Evolutionary conservation across 1,140 invertebrate species (phyloP), one percentile per base, ranked within the genome.

Genomic region (Antheraea mylitta): DNA sequence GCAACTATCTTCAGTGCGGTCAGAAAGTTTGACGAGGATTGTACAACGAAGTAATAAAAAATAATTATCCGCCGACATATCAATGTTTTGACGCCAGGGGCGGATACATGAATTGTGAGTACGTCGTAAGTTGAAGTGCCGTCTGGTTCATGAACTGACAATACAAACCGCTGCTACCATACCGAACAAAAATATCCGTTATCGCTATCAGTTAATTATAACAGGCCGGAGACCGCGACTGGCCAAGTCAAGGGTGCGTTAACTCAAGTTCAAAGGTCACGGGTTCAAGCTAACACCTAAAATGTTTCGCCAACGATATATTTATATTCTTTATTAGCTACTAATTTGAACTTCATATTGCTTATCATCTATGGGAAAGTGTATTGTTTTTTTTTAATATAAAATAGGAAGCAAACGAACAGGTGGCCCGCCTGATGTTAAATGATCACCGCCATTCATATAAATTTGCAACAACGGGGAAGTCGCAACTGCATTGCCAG

Each of bases 251-350:
- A 89, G 88, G 88, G 83, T 86, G 85, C 84, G 80, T 83, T 87
- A 81, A 85, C 80, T 79, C 89, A 89, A 89, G 83, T 89, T 88
- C 89, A 89, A 86, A 91, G 89, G 82, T 89, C 85, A 70, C 65
- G 63, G 75, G 87, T 80, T 89, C 87, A 89, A 75, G 81, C 79
- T 85, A 69, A 77, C 61, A 65, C 64, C 66, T n/a, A 69, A 53
- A 53, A 53, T 53, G 13, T 53, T 53, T 53, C 45, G 16, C 45
- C 5, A 53, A 53, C 45, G 45, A 53, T 1, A 53, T 6, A 53
- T 13, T 53, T 0, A 13, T 53, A 53, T 53, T 53, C 16, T 16
- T 0, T 53, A 16, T 13, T 1, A 53, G 38, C 11, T 42, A 42
- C 11, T 9, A 9, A 8, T 11, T 8, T 42, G 38, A 42, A 8